phyloP scores from a whole-genome alignment of 1,140 invertebrate genomes.

The Chelonus insularis region DNA sequence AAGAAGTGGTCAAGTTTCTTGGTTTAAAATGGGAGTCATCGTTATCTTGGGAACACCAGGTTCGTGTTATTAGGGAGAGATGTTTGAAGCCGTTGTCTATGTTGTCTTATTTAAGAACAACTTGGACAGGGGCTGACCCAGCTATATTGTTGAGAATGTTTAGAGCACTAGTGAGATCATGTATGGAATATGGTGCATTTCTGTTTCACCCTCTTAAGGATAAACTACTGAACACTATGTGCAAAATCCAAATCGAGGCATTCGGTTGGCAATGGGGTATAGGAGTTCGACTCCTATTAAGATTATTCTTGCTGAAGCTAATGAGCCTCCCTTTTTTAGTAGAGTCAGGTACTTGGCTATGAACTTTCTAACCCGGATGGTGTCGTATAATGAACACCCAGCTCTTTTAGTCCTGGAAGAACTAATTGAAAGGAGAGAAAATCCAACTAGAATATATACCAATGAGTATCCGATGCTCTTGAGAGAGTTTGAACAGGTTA shows the following conservation, averaged over 20 bases:
- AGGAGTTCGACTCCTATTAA: constrained; percentile 24
- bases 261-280: constrained; percentile 21
- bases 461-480: constrained; percentile 12
- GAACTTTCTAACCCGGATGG: background rate
- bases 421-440: background rate
- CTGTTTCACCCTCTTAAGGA: background rate
- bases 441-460: background rate
- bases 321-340: background rate
- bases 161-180: background rate
- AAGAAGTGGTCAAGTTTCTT: background rate
- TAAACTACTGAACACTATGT: too few species aligned
- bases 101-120: background rate
- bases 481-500: too few species aligned
- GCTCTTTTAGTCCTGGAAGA: background rate
- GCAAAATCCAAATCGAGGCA: constrained; percentile 9
- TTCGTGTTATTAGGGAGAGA: background rate
- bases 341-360: constrained; percentile 6
- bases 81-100: background rate
- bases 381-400: background rate
- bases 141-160: background rate
- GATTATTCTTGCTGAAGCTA: constrained; percentile 25
- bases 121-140: background rate
- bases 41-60: background rate
- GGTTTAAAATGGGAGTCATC: background rate
- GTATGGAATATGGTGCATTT: background rate